phyloP scores from a whole-genome alignment of 2,888 invertebrate genomes.

The Ormia ochracea region DNA sequence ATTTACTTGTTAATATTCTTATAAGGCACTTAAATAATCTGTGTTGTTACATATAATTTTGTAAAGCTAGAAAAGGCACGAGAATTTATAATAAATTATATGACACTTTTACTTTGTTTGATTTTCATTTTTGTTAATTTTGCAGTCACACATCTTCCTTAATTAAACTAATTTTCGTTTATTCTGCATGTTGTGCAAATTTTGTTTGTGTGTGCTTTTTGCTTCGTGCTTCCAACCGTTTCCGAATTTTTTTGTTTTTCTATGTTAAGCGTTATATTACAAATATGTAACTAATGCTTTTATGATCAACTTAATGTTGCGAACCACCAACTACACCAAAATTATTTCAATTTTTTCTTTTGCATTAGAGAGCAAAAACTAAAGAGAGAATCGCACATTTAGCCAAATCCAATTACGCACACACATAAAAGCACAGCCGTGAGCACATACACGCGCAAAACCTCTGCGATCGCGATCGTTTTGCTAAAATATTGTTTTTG shows the following conservation, averaged over 20 bases:
- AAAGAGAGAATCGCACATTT: conserved; percentile 47
- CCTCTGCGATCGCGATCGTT: conserved; percentile 51
- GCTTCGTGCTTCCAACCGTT: conserved; percentile 45
- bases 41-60: not conserved
- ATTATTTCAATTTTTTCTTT: conserved; percentile 35
- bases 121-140: conserved; percentile 37
- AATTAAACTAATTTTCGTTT: not conserved
- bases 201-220: conserved; percentile 32
- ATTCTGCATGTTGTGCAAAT: conserved; percentile 20
- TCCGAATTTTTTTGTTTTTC: conserved; percentile 59
- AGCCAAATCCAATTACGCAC: conserved; percentile 11
- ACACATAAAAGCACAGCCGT: not conserved
- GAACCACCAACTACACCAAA: conserved; percentile 62
- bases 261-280: conserved; percentile 73
- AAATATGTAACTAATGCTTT: conserved; percentile 75
- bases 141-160: conserved; percentile 32
- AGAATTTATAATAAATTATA: conserved; percentile 24
- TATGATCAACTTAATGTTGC: conserved; percentile 63
- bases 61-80: conserved; percentile 25
- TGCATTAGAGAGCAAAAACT: conserved; percentile 52
- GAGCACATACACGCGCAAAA: not conserved
- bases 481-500: conserved; percentile 39
- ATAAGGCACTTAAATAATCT: conserved; percentile 53
- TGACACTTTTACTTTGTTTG: conserved; percentile 39
- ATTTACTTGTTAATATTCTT: conserved; percentile 6